Conservation (phyloP, 2,888 invertebrate genomes). For the Asteroscopus sphinx region DNA sequence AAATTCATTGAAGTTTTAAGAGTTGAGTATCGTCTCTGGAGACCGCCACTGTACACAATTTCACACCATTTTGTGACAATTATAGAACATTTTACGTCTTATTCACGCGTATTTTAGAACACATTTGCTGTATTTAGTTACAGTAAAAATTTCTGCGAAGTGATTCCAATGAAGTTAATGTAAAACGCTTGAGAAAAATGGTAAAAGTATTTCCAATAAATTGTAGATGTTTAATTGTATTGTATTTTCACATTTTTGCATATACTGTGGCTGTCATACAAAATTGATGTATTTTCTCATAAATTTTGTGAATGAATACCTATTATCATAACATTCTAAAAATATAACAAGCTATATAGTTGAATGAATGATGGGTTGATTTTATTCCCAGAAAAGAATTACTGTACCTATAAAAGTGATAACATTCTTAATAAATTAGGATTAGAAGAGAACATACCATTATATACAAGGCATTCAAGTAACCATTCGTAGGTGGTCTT, state of each 20-base stretch:
- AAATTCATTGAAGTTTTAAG: conserved; percentile 68
- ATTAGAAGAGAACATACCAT: conserved; percentile 41
- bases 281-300: conserved; percentile 19
- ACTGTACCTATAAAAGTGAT: conserved; percentile 33
- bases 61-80: conserved; percentile 68
- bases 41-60: conserved; percentile 71
- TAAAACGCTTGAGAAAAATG: background rate
- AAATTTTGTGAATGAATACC: background rate
- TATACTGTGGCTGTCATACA: conserved; percentile 6
- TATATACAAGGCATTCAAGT: conserved; percentile 29
- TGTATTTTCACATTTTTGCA: conserved; percentile 4
- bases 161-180: conserved; percentile 15
- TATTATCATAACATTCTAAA: conserved; percentile 8
- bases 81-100: conserved; percentile 65
- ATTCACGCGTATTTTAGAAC: too few species aligned
- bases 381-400: conserved; percentile 22
- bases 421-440: conserved; percentile 57
- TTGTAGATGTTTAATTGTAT: conserved; percentile 6
- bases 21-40: conserved; percentile 57
- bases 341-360: conserved; percentile 2
- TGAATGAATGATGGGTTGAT: conserved; percentile 28
- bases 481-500: conserved; percentile 52
- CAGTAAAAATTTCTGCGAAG: conserved; percentile 17
- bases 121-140: conserved; percentile 28
- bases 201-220: conserved; percentile 12